These are phyloP conservation scores for Mergus octosetaceus DNA, from an alignment of 2,797 vertebrate species.

Conservation along the genomic window DNA sequence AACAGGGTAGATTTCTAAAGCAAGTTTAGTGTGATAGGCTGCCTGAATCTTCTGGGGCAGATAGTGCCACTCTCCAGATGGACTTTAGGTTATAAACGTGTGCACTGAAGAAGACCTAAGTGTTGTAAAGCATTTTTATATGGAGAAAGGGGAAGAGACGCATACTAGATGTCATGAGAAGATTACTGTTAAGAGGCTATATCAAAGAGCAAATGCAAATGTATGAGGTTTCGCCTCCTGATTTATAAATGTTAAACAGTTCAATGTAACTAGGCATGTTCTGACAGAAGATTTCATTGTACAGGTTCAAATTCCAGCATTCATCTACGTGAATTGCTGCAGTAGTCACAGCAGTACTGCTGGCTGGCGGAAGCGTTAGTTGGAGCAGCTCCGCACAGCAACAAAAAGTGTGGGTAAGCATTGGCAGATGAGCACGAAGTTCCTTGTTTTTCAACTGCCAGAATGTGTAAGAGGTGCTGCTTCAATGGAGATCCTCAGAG, in stretches of 20 bases:
- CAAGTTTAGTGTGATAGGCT: background rate
- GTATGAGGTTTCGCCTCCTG: background rate
- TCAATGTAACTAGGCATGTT: background rate
- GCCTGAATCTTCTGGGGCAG: background rate
- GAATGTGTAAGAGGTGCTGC: background rate
- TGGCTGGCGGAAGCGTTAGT: accelerated
- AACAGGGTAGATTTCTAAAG: background rate
- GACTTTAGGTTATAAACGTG: background rate
- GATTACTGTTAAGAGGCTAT: background rate
- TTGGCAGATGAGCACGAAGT: background rate
- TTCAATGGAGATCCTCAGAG: background rate
- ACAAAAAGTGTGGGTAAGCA: background rate
- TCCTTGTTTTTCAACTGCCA: background rate
- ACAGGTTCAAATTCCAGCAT: background rate
- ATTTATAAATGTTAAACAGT: background rate
- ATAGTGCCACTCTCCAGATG: background rate
- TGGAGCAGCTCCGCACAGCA: background rate
- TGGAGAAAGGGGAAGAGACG: background rate
- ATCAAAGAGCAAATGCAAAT: background rate
- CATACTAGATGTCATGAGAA: background rate
- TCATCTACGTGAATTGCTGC: background rate
- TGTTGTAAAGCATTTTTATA: background rate
- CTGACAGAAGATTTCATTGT: background rate
- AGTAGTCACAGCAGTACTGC: background rate
- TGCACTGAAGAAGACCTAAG: background rate